Conservation (phyloP, 2,113 vertebrate species). For the Aramus guarauna region DNA sequence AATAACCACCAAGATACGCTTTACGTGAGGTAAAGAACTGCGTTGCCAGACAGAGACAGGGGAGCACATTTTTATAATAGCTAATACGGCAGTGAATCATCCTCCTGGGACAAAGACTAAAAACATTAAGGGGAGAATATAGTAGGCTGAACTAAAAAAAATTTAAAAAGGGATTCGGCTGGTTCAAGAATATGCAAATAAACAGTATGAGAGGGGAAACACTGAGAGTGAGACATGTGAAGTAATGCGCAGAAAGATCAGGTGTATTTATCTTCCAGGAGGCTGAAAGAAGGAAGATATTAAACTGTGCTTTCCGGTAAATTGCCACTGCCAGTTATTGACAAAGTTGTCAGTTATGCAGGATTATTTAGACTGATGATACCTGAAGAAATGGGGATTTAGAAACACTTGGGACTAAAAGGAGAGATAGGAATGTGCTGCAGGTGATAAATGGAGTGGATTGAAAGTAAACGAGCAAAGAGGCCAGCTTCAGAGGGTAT, state of each 20-base stretch:
- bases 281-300: conserved; percentile 25
- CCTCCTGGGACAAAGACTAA: neutral
- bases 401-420: neutral
- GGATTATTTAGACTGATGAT: conserved; percentile 44
- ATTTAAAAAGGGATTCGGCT: neutral
- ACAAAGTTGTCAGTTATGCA: conserved; percentile 47
- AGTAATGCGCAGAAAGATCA: neutral
- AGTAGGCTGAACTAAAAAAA: neutral
- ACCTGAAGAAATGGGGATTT: conserved; percentile 2
- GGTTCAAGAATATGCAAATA: neutral
- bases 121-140: neutral
- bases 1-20: neutral
- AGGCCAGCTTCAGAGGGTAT: neutral
- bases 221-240: neutral
- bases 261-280: conserved; percentile 14
- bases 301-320: conserved; percentile 32
- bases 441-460: conserved; percentile 5
- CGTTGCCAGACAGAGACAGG: neutral
- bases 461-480: neutral
- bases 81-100: neutral
- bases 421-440: neutral
- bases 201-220: neutral
- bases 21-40: neutral
- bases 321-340: conserved; percentile 46
- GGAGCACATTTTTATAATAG: neutral